Percentiles rank a stretch among this genome's conserved stretches.
Conservation (phyloP, 2,797 vertebrate genomes). For the Pitangus sulphuratus region DNA sequence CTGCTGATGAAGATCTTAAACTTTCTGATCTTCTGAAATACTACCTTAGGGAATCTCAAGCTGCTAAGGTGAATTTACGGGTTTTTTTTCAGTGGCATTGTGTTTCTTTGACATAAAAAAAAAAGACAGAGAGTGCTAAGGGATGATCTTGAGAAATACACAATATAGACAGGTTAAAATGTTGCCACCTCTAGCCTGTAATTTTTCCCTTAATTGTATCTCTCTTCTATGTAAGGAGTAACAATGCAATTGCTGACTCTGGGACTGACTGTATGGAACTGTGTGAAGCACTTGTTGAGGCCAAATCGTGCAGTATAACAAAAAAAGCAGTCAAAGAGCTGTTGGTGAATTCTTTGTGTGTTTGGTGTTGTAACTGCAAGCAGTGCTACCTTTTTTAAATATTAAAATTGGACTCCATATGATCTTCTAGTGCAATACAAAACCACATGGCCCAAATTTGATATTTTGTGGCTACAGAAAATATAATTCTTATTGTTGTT, state of each 20-base stretch:
- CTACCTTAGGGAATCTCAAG: constrained; percentile 97
- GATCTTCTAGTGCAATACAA: not conserved
- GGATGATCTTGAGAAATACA: not conserved
- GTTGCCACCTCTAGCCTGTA: not conserved
- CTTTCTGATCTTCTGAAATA: constrained; percentile 97
- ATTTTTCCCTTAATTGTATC: not conserved
- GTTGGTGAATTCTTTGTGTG: not conserved
- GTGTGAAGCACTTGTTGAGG: not conserved
- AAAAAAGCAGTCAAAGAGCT: not conserved
- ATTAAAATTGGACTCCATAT: not conserved
- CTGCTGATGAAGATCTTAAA: constrained; percentile 97
- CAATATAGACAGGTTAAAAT: not conserved
- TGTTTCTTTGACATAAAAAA: not conserved
- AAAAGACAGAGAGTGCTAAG: not conserved
- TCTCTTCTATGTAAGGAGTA: not conserved
- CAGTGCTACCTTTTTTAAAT: not conserved
- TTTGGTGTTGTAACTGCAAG: not conserved
- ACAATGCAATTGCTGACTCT: not conserved
- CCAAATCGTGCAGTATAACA: not conserved
- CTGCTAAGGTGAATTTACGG: constrained; percentile 88
- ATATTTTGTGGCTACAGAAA: not conserved
- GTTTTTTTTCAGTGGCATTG: not conserved
- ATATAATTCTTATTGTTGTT: not conserved
- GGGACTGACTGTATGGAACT: not conserved
- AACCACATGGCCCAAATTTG: not conserved